Evolutionary conservation across 2,888 invertebrate genomes (phyloP).

Genomic region (Drosophila stalkeri): DNA sequence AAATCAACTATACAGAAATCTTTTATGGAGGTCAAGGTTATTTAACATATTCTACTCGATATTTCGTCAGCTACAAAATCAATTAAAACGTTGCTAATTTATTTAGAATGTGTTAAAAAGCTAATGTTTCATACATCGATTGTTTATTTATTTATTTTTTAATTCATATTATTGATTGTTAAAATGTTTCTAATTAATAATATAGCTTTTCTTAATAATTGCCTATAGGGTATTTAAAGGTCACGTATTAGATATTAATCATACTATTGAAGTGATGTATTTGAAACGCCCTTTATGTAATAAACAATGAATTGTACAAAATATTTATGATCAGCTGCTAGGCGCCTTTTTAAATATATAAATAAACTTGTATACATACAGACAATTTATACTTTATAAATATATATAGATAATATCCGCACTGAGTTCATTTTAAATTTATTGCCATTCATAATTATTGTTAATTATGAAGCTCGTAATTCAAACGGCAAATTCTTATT

Average conservation of each 20-base stretch:
- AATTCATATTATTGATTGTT: no score
- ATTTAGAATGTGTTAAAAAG: background rate
- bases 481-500: slow-evolving; percentile 23
- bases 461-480: slow-evolving; percentile 27
- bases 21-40: background rate
- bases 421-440: slow-evolving; percentile 25
- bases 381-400: background rate
- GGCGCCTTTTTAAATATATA: slow-evolving; percentile 13
- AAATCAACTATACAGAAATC: no score
- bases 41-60: background rate
- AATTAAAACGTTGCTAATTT: background rate
- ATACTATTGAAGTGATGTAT: slow-evolving; percentile 27
- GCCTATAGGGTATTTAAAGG: background rate
- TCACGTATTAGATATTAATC: background rate
- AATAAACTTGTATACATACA: background rate
- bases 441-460: slow-evolving; percentile 12
- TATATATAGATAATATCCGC: background rate
- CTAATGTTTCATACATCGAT: background rate
- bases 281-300: slow-evolving; percentile 48
- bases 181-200: background rate
- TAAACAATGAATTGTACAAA: slow-evolving; percentile 29
- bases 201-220: background rate
- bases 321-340: slow-evolving; percentile 38
- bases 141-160: background rate
- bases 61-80: background rate